A percentile compares a stretch with the other conserved stretches of the same genome.
Conservation (phyloP, 2,888 invertebrate species). For the Spialia ferax region DNA sequence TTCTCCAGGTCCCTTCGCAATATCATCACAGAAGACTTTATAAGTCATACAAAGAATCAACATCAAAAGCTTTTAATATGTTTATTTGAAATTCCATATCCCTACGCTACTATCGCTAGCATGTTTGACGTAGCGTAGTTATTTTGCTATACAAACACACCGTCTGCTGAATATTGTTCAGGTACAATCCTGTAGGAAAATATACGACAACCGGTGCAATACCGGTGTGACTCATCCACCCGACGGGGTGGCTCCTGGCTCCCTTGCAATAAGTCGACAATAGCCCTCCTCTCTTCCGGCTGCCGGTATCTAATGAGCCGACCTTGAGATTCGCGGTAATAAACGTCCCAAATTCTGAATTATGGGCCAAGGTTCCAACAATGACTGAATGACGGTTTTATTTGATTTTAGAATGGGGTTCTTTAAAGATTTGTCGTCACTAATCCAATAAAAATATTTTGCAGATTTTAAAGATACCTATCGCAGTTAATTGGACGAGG, state of each 20-base stretch:
- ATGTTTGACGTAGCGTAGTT: constrained; percentile 15
- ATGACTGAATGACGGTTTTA: background rate
- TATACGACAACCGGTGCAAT: constrained; percentile 40
- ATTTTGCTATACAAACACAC: constrained; percentile 25
- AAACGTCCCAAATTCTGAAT: constrained; percentile 6
- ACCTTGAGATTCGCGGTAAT: constrained; percentile 48
- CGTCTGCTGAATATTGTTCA: constrained; percentile 38
- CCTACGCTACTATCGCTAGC: no score
- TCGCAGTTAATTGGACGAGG: background rate
- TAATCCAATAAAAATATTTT: background rate
- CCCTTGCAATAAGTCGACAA: constrained; percentile 45
- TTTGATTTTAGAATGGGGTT: background rate
- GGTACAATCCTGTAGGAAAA: constrained; percentile 19
- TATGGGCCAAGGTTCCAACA: background rate
- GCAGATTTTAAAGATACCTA: no score
- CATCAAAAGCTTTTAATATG: constrained; percentile 23
- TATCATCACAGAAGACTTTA: background rate
- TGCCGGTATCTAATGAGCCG: constrained; percentile 39
- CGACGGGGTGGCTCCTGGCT: constrained; percentile 34
- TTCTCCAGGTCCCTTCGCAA: background rate
- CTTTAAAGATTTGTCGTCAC: background rate
- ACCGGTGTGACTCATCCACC: constrained; percentile 48
- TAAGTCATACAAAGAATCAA: constrained; percentile 15
- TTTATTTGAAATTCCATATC: constrained; percentile 32
- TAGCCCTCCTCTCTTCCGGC: constrained; percentile 21